Conservation (phyloP, 2,888 invertebrate genomes). For the Bellardia bayeri region DNA sequence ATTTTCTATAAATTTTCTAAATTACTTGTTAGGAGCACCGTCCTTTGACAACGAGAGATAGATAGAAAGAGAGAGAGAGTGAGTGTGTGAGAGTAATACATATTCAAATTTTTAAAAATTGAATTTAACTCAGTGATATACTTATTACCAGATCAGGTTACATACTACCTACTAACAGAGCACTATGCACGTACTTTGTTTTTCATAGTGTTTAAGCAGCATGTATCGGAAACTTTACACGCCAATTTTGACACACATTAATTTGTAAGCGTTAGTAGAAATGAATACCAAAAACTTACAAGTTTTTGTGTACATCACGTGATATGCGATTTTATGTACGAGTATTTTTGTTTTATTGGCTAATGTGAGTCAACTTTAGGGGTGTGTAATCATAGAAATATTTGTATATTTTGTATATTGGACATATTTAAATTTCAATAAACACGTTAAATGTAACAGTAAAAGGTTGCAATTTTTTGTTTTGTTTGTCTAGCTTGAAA, state of each 20-base stretch:
- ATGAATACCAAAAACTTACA: conserved; percentile 8
- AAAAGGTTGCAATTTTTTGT: conserved; percentile 10
- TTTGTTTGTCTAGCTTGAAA: not conserved
- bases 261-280: conserved; percentile 8
- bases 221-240: conserved; percentile 50
- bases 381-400: conserved; percentile 61
- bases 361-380: conserved; percentile 59
- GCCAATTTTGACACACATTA: conserved; percentile 45
- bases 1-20: not conserved
- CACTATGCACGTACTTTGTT: not conserved
- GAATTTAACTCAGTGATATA: conserved; percentile 9
- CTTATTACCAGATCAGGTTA: conserved; percentile 34
- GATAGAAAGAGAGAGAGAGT: too few species aligned
- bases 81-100: not conserved
- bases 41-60: not conserved
- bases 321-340: conserved; percentile 18
- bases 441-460: conserved; percentile 32
- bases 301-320: conserved; percentile 28
- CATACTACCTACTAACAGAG: not conserved
- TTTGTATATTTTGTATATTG: conserved; percentile 21
- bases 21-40: not conserved
- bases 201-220: conserved; percentile 43
- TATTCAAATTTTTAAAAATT: conserved; percentile 10
- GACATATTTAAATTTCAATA: conserved; percentile 38
- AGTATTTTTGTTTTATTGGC: conserved; percentile 31